A percentile compares a stretch with the other conserved stretches of the same genome.
Conservation (phyloP, 2,797 vertebrate species). For the Sitta carolinensis region DNA sequence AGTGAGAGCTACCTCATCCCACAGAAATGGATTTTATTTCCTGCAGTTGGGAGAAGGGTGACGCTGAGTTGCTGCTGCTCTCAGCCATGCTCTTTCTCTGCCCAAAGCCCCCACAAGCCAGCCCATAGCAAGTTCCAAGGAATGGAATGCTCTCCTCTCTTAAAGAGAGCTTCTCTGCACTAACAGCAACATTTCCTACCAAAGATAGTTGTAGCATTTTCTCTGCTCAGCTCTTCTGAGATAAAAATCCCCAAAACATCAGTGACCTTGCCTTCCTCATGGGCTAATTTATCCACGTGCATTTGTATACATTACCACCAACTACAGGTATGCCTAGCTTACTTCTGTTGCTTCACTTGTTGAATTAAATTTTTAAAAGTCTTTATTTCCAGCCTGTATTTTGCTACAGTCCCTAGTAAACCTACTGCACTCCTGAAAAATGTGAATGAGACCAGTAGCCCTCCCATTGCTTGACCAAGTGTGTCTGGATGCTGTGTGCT, state of each 20-base stretch:
- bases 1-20: neutral
- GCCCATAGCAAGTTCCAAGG: neutral
- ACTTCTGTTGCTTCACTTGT: neutral
- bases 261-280: neutral
- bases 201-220: neutral
- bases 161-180: neutral
- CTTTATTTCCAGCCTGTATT: neutral
- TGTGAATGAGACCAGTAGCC: neutral
- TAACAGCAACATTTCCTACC: neutral
- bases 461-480: neutral
- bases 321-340: neutral
- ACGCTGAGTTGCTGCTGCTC: neutral
- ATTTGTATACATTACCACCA: neutral
- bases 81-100: neutral
- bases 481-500: neutral
- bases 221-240: neutral
- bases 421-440: neutral
- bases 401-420: neutral
- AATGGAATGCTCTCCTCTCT: neutral
- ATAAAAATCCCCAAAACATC: neutral
- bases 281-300: neutral
- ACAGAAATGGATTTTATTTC: neutral
- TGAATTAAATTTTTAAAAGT: neutral
- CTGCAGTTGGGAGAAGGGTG: neutral
- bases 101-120: neutral